Conservation (phyloP, 2,888 invertebrate genomes). For the Cosmia trapezina region DNA sequence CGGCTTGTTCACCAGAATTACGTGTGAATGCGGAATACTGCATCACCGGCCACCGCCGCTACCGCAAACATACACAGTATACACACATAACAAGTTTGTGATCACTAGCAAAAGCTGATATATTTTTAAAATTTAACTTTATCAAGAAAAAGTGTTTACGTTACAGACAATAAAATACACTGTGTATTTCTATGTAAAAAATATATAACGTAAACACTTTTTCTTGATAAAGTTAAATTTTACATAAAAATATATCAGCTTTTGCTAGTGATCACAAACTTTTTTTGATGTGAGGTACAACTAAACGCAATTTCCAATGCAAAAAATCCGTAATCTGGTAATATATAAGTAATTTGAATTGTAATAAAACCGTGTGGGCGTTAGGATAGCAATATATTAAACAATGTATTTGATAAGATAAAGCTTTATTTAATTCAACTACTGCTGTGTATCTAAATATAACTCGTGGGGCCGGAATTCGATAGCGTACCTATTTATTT, state of each 20-base stretch:
- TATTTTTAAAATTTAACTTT: no score
- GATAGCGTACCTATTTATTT: constrained; percentile 41
- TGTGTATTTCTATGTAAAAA: no score
- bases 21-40: background rate
- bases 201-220: no score
- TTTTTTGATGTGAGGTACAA: no score
- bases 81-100: no score
- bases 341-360: constrained; percentile 51
- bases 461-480: constrained; percentile 35
- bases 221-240: no score
- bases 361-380: constrained; percentile 44
- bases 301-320: constrained; percentile 9
- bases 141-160: no score
- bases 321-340: constrained; percentile 29
- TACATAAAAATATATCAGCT: no score
- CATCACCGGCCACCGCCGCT: no score
- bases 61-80: background rate
- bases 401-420: constrained; percentile 63
- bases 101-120: no score
- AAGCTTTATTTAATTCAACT: constrained; percentile 55
- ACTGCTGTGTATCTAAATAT: constrained; percentile 48
- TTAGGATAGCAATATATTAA: constrained; percentile 52
- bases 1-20: background rate
- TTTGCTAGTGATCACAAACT: no score
- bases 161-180: no score